Evolutionary conservation across 2,888 invertebrate genomes (phyloP).

Genomic region (Glaucopsyche alexis): DNA sequence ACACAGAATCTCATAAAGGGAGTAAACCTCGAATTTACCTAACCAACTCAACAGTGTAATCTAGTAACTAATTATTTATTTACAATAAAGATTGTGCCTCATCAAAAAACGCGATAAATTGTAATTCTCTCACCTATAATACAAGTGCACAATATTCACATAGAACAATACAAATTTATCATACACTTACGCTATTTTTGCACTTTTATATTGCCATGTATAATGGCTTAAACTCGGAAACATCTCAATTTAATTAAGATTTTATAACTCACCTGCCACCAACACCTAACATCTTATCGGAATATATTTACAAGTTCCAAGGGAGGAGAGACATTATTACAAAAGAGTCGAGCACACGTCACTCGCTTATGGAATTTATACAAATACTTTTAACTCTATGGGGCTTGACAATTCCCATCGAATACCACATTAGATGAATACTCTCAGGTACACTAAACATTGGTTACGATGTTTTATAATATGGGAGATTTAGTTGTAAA

Average conservation of each 20-base stretch:
- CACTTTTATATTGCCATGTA: slow-evolving; percentile 77
- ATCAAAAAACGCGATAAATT: slow-evolving; percentile 63
- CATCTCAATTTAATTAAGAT: slow-evolving; percentile 77
- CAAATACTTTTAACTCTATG: slow-evolving; percentile 33
- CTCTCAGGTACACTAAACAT: slow-evolving; percentile 20
- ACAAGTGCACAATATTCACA: slow-evolving; percentile 77
- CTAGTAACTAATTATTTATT: slow-evolving; percentile 70
- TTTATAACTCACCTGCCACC: slow-evolving; percentile 68
- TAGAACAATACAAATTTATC: slow-evolving; percentile 69
- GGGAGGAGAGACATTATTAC: slow-evolving; percentile 69
- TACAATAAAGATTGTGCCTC: slow-evolving; percentile 78
- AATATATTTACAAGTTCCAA: slow-evolving; percentile 65
- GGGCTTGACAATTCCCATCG: background rate
- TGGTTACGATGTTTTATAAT: background rate
- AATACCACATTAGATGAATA: slow-evolving; percentile 15
- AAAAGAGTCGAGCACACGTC: slow-evolving; percentile 41
- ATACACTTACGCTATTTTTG: slow-evolving; percentile 77
- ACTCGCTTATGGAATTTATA: slow-evolving; percentile 41
- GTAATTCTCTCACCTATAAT: slow-evolving; percentile 63
- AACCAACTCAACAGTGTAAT: slow-evolving; percentile 59
- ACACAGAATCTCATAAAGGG: slow-evolving; percentile 42
- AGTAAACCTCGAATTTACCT: slow-evolving; percentile 43
- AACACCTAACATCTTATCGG: slow-evolving; percentile 61
- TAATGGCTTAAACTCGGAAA: slow-evolving; percentile 76
- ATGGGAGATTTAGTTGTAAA: background rate